phyloP scores from a whole-genome alignment of 2,888 invertebrate genomes.

The Heliconius cydno region DNA sequence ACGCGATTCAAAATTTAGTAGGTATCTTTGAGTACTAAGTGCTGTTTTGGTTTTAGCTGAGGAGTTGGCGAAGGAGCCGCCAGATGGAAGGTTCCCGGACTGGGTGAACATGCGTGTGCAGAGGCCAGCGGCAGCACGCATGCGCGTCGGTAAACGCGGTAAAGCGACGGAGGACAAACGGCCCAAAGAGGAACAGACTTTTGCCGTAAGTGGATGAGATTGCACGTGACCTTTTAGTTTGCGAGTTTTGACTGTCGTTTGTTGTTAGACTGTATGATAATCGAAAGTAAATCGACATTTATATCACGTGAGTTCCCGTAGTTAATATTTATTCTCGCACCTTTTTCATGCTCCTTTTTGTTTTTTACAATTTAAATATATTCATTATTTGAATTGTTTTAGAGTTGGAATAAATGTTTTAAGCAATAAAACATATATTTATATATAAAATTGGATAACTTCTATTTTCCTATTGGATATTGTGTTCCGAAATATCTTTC shows the following conservation, averaged over 20 bases:
- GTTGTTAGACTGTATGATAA: neutral
- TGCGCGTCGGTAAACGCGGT: conserved; percentile 70
- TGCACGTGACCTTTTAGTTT: conserved; percentile 30
- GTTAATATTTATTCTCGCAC: neutral
- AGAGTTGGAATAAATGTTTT: neutral
- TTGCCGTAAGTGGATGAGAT: conserved; percentile 66
- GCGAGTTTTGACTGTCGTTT: neutral
- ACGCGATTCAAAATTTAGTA: conserved; percentile 49
- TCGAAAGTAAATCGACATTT: neutral
- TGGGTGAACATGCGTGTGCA: conserved; percentile 76
- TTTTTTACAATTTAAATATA: neutral
- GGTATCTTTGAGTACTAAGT: neutral
- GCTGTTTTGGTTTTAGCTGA: conserved; percentile 65
- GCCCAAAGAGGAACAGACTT: conserved; percentile 59
- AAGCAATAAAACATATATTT: neutral
- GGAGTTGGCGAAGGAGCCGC: conserved; percentile 77
- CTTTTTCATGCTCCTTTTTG: neutral
- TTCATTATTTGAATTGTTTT: neutral
- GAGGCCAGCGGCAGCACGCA: conserved; percentile 66
- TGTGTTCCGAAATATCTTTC: no score
- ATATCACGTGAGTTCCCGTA: neutral
- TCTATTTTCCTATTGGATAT: no score
- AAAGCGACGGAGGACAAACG: conserved; percentile 57
- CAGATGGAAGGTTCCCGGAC: conserved; percentile 73
- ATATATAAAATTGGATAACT: no score